phyloP scores from a whole-genome alignment of 2,113 vertebrate species.

The Psittacus erithacus region DNA sequence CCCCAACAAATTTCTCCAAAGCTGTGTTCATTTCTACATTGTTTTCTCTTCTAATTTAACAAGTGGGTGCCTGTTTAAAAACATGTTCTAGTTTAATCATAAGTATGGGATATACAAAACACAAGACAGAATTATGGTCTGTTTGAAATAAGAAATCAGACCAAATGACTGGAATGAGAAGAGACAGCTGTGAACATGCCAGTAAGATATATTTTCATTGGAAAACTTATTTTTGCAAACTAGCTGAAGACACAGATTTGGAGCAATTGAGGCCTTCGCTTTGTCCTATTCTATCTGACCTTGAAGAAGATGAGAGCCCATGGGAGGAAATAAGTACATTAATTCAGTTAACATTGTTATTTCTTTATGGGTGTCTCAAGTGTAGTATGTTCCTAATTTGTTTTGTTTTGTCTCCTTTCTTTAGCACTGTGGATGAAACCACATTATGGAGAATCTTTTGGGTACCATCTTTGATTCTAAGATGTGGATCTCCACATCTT shows the following conservation, averaged over 20 bases:
- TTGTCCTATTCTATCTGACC: not conserved
- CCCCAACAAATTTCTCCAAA: not conserved
- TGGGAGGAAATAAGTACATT: not conserved
- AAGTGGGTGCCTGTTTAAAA: not conserved
- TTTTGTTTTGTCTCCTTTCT: not conserved
- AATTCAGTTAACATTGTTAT: not conserved
- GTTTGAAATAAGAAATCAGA: not conserved
- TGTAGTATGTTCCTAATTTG: not conserved
- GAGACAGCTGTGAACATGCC: not conserved
- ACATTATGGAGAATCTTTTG: not conserved
- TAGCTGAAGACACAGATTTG: not conserved
- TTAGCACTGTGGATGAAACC: not conserved
- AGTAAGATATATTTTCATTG: not conserved
- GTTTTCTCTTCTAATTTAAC: not conserved
- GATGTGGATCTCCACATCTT: not conserved
- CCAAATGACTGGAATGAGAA: not conserved
- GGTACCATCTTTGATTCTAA: not conserved
- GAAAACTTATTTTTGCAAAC: constrained; percentile 4
- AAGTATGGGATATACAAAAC: not conserved
- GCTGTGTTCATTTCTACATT: not conserved
- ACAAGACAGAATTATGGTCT: not conserved
- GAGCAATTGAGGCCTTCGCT: not conserved
- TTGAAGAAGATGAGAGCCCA: not conserved
- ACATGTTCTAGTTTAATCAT: not conserved
- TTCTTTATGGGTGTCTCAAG: not conserved